Conservation (phyloP, 2,797 vertebrate species). For the Odontamblyopus lacepedii region DNA sequence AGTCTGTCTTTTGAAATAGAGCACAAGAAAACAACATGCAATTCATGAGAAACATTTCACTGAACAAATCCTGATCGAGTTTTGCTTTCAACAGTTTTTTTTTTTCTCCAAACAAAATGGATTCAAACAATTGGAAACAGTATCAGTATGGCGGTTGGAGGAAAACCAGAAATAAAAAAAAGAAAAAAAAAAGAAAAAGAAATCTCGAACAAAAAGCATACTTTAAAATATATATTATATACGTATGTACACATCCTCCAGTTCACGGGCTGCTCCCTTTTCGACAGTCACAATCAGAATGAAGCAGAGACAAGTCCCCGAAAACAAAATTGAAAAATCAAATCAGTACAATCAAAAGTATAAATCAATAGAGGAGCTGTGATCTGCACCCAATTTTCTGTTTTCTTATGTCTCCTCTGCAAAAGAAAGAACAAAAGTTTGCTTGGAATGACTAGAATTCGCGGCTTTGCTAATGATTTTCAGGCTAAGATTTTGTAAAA, state of each 20-base stretch:
- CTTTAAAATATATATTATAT: conserved; percentile 78
- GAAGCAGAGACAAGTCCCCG: conserved; percentile 51
- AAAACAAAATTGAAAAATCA: conserved; percentile 47
- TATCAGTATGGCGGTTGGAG: conserved; percentile 62
- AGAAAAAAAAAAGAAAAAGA: conserved; percentile 19
- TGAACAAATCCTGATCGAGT: conserved; percentile 66
- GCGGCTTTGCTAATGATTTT: conserved; percentile 48
- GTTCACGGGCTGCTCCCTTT: conserved; percentile 75
- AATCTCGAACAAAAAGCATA: conserved; percentile 54
- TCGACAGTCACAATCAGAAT: conserved; percentile 72
- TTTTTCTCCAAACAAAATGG: conserved; percentile 41
- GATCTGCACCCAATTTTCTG: conserved; percentile 74
- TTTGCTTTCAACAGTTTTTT: conserved; percentile 64
- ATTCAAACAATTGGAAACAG: conserved; percentile 72
- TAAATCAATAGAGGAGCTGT: conserved; percentile 56
- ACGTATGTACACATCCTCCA: conserved; percentile 67
- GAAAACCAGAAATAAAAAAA: conserved; percentile 31
- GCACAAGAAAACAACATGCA: conserved; percentile 84
- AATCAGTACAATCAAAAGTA: conserved; percentile 48
- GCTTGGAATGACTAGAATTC: conserved; percentile 78
- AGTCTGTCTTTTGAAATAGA: conserved; percentile 68
- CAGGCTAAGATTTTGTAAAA: conserved; percentile 38
- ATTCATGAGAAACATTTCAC: conserved; percentile 74
- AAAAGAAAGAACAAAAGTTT: conserved; percentile 81
- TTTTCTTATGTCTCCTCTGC: conserved; percentile 82